A percentile compares a stretch with the other conserved stretches of the same genome.
These are phyloP conservation scores for Scrobipalpa costella DNA, from an alignment of 2,888 invertebrate species.

Conservation along the genomic window DNA sequence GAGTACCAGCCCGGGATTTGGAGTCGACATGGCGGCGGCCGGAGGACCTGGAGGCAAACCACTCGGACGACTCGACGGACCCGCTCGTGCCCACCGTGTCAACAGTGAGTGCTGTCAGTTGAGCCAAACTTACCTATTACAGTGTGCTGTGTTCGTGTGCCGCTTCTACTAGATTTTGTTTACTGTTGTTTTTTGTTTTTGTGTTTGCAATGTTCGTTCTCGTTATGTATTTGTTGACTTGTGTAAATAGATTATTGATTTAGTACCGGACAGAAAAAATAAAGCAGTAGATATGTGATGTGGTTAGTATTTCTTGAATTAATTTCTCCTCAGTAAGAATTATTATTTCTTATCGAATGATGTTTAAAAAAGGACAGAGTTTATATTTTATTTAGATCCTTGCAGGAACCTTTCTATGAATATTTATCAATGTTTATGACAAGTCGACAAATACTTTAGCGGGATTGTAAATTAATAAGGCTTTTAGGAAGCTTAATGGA, in stretches of 20 bases:
- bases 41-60: slow-evolving; percentile 71
- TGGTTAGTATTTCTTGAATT: too few species aligned
- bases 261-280: background rate
- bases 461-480: background rate
- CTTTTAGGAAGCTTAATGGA: background rate
- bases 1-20: slow-evolving; percentile 86
- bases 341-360: too few species aligned
- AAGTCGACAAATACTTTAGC: background rate
- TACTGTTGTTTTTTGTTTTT: background rate
- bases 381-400: too few species aligned
- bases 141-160: slow-evolving; percentile 39
- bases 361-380: too few species aligned
- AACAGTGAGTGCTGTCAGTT: slow-evolving; percentile 82
- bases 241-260: background rate
- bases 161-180: too few species aligned
- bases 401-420: background rate
- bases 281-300: too few species aligned
- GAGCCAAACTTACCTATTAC: slow-evolving; percentile 49
- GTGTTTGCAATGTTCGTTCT: background rate
- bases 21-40: slow-evolving; percentile 87
- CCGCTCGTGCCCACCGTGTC: slow-evolving; percentile 82
- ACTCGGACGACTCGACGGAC: slow-evolving; percentile 73
- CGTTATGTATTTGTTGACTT: background rate
- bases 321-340: too few species aligned
- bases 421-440: background rate